Evolutionary conservation across 2,113 vertebrate species (phyloP).

Genomic region (Plestiodon gilberti): DNA sequence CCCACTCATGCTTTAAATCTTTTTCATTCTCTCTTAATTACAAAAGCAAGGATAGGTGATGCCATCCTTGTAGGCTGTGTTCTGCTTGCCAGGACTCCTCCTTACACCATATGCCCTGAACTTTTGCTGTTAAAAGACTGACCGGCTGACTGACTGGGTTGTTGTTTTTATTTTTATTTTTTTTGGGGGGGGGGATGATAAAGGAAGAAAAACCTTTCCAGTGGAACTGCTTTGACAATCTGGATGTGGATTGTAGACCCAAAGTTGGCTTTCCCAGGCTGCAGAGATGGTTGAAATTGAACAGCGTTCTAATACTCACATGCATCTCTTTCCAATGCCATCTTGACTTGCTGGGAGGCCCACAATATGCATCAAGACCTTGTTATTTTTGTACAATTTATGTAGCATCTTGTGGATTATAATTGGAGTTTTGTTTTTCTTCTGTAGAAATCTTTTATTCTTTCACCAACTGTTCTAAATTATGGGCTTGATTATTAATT

Average conservation of each 20-base stretch:
- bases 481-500: background rate
- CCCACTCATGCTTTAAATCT: background rate
- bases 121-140: background rate
- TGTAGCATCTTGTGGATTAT: background rate
- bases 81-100: background rate
- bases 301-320: background rate
- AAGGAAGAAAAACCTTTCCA: background rate
- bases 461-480: background rate
- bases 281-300: background rate
- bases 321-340: no score
- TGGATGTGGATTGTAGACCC: background rate
- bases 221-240: background rate
- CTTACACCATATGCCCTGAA: background rate
- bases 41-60: background rate
- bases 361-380: background rate
- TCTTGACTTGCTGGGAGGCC: background rate
- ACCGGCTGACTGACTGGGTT: background rate
- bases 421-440: background rate
- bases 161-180: no score
- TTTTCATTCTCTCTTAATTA: conserved; percentile 9
- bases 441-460: background rate
- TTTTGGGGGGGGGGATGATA: background rate
- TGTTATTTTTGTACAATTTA: background rate
- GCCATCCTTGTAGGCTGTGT: background rate
- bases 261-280: background rate